A percentile compares a stretch with the other conserved stretches of the same genome.
phyloP scores from a whole-genome alignment of 1,140 invertebrate species.

The Semibalanus balanoides region DNA sequence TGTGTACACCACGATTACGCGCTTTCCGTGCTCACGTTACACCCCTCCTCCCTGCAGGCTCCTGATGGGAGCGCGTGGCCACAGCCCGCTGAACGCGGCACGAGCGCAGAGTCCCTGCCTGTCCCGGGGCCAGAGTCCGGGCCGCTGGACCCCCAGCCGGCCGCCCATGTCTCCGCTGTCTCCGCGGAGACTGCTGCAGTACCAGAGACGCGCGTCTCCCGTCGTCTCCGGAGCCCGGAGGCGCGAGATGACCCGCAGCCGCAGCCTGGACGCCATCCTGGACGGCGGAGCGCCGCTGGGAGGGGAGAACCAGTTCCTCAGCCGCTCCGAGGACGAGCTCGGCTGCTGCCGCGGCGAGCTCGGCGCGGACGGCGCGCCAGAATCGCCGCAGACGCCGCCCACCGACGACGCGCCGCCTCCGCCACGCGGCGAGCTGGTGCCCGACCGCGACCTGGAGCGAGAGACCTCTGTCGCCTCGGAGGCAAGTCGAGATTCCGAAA shows the following conservation, averaged over 20 bases:
- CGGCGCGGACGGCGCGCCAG: background rate
- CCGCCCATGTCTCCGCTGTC: background rate
- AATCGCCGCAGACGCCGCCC: background rate
- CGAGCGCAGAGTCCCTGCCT: background rate
- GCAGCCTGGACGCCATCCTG: background rate
- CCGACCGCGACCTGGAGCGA: background rate
- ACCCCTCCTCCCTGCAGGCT: background rate
- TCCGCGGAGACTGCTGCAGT: background rate
- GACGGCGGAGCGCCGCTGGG: background rate
- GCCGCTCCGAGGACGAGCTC: constrained; percentile 4
- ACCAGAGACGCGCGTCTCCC: background rate
- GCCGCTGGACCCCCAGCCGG: background rate
- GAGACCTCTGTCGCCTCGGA: background rate
- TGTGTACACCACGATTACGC: too few relatives aligned
- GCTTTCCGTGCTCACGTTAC: too few relatives aligned
- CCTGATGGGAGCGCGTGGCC: too few relatives aligned
- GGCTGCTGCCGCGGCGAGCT: background rate
- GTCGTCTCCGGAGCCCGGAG: background rate
- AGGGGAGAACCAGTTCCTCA: background rate
- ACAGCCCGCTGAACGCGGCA: background rate
- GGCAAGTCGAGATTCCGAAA: background rate
- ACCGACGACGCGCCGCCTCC: too few relatives aligned
- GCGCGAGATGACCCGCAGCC: background rate
- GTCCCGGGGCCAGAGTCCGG: background rate
- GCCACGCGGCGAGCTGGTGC: background rate